Percentiles rank a stretch among this genome's conserved stretches.
Conservation (phyloP, 2,113 vertebrate species). For the Gnathonemus longibarbis region DNA sequence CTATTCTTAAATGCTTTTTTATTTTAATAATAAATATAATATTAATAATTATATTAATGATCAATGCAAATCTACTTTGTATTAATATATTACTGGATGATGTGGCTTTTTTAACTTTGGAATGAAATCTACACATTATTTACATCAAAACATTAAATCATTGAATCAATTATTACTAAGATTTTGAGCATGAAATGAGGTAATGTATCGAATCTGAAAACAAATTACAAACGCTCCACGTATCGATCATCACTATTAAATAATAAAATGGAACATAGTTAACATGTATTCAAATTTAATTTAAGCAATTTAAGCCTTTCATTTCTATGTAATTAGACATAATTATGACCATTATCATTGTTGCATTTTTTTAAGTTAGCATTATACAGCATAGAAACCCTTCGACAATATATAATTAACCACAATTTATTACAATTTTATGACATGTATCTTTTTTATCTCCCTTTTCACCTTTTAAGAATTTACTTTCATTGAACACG, state of each 20-base stretch:
- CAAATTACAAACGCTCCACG: not conserved
- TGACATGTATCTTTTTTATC: not conserved
- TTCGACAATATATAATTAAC: not conserved
- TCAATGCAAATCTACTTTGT: not conserved
- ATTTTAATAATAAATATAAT: not conserved
- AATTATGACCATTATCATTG: not conserved
- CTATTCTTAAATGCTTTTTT: not conserved
- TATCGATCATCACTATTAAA: not conserved
- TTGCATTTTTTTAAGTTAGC: not conserved
- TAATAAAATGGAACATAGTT: constrained; percentile 1
- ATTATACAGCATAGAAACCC: not conserved
- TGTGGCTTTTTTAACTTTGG: not conserved
- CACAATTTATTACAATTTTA: constrained; percentile 4
- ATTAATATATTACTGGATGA: not conserved
- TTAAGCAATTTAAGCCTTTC: constrained; percentile 4
- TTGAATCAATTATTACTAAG: not conserved
- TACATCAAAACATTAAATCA: not conserved
- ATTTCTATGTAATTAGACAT: not conserved
- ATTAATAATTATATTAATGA: not conserved
- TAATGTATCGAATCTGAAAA: not conserved
- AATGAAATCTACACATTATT: not conserved
- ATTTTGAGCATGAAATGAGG: not conserved
- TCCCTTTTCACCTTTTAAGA: constrained; percentile 2
- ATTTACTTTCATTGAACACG: not conserved
- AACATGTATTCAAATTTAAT: not conserved